These are phyloP conservation scores for Cheilosia impressa DNA, from an alignment of 2,888 invertebrate genomes.

Conservation along the genomic window DNA sequence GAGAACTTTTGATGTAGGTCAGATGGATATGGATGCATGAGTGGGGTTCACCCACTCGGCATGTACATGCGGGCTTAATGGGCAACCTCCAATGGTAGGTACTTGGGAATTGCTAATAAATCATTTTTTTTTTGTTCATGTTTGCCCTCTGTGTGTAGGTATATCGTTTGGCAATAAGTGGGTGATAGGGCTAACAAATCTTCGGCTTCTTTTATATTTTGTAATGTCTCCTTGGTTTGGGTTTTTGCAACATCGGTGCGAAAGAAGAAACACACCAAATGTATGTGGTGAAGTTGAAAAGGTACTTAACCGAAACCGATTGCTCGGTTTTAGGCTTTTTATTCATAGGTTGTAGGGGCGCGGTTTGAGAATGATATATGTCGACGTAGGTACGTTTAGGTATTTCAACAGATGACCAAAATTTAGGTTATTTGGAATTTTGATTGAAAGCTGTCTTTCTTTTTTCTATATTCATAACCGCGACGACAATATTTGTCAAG, in stretches of 20 bases:
- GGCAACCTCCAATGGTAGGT: conserved; percentile 17
- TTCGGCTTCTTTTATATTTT: conserved; percentile 10
- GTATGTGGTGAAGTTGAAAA: too few relatives aligned
- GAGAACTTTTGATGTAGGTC: conserved; percentile 67
- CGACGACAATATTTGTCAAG: too few relatives aligned
- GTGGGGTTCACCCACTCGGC: neutral
- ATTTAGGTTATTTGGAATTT: too few relatives aligned
- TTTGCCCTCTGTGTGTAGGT: conserved; percentile 12
- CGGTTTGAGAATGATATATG: too few relatives aligned
- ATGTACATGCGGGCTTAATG: conserved; percentile 20
- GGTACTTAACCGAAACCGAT: too few relatives aligned
- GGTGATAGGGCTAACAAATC: conserved; percentile 65
- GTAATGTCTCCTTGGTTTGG: neutral
- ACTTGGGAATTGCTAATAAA: conserved; percentile 59
- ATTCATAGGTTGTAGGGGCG: too few relatives aligned
- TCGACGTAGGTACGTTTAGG: too few relatives aligned
- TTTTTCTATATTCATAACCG: too few relatives aligned
- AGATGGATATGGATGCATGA: conserved; percentile 19
- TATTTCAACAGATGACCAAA: too few relatives aligned
- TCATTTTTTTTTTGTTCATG: conserved; percentile 46
- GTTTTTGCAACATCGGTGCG: neutral
- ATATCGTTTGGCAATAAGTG: conserved; percentile 66
- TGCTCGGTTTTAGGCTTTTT: too few relatives aligned
- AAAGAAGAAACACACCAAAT: too few relatives aligned
- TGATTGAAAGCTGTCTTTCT: too few relatives aligned